Evolutionary conservation across 2,113 vertebrate genomes (phyloP).

Genomic region (Corythaeola cristata): DNA sequence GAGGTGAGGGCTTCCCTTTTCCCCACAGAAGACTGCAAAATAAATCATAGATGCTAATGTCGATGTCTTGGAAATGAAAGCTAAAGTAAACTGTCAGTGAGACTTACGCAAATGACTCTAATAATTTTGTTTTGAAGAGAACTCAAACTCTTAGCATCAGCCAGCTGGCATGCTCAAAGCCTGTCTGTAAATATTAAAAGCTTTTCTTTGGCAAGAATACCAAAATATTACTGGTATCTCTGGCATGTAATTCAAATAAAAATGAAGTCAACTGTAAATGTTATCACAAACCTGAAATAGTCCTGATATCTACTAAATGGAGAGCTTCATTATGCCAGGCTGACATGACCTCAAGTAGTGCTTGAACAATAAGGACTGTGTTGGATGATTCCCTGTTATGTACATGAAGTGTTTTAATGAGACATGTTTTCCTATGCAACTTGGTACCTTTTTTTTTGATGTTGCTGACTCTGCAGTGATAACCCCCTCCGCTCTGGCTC

Average conservation of each 20-base stretch:
- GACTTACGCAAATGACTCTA: conserved; percentile 22
- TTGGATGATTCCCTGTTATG: neutral
- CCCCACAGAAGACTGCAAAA: neutral
- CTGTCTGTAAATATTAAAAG: conserved; percentile 50
- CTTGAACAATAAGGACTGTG: neutral
- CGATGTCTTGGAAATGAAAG: conserved; percentile 42
- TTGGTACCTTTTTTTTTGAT: neutral
- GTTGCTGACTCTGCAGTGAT: neutral
- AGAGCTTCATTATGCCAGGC: neutral
- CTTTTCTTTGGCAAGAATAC: conserved; percentile 47
- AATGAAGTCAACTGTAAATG: conserved; percentile 25
- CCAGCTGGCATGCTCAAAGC: conserved; percentile 36
- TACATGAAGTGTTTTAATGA: neutral
- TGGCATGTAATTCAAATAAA: conserved; percentile 43
- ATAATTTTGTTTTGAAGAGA: conserved; percentile 45
- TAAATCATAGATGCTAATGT: conserved; percentile 37
- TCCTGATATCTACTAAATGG: conserved; percentile 6
- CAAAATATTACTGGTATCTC: conserved; percentile 48
- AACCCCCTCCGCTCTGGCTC: neutral
- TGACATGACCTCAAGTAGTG: conserved; percentile 10
- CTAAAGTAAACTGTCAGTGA: conserved; percentile 55
- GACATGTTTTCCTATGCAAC: neutral
- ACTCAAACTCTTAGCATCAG: conserved; percentile 14
- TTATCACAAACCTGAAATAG: conserved; percentile 38
- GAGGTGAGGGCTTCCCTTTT: conserved; percentile 18